Evolutionary conservation across 2,797 vertebrate species (phyloP).

Genomic region (Platalea minor): DNA sequence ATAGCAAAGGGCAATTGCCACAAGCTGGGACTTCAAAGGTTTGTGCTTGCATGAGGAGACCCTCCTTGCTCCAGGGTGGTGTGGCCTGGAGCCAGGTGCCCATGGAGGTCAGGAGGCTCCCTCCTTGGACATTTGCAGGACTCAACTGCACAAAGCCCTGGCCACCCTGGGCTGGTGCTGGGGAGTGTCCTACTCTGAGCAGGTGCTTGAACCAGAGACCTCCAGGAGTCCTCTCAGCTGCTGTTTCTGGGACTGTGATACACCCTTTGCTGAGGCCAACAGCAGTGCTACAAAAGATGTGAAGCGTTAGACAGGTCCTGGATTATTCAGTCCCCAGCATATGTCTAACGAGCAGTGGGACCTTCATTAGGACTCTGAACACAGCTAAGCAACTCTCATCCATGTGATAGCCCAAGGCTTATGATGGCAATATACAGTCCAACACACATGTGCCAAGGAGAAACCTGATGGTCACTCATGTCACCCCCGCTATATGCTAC

Average conservation of each 20-base stretch:
- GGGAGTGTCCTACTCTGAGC: background rate
- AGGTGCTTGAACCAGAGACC: background rate
- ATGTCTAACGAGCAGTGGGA: accelerated
- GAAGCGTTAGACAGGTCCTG: background rate
- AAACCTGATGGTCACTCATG: background rate
- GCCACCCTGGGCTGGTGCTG: background rate
- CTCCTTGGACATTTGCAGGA: background rate
- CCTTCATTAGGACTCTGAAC: background rate
- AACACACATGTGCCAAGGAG: background rate
- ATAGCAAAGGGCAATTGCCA: background rate
- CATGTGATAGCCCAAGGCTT: background rate
- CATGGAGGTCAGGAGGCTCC: background rate
- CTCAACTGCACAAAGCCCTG: accelerated
- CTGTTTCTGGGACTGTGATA: background rate
- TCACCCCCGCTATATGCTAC: too few species aligned
- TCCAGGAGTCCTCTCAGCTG: background rate
- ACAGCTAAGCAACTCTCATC: background rate
- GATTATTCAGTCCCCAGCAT: accelerated
- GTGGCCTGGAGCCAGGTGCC: background rate
- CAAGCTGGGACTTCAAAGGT: background rate
- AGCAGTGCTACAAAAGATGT: background rate
- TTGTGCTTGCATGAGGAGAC: background rate
- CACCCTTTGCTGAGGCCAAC: background rate
- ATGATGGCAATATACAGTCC: background rate
- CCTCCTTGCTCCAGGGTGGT: background rate